Conservation (phyloP, 2,797 vertebrate genomes). For the Apodemus agrarius region DNA sequence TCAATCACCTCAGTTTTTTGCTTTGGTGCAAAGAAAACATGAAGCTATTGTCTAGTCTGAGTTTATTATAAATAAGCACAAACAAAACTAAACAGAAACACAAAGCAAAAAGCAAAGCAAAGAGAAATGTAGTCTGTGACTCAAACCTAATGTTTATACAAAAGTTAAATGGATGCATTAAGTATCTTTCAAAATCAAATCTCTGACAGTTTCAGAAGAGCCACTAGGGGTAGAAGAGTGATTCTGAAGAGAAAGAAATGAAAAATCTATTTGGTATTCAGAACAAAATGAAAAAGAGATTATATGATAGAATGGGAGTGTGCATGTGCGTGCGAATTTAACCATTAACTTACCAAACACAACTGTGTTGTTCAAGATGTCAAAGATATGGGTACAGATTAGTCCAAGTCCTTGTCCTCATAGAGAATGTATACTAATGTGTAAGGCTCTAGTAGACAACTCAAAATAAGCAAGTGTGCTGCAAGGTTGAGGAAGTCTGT, state of each 20-base stretch:
- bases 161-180: constrained; percentile 53
- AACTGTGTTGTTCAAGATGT: constrained; percentile 1
- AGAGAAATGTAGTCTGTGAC: constrained; percentile 35
- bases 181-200: constrained; percentile 64
- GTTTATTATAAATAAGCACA: constrained; percentile 66
- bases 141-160: constrained; percentile 54
- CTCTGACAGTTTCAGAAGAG: constrained; percentile 38
- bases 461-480: background rate
- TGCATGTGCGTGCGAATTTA: constrained; percentile 34
- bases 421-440: background rate
- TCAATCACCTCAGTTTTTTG: constrained; percentile 51
- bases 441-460: constrained; percentile 26
- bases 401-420: constrained; percentile 4
- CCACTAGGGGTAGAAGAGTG: constrained; percentile 24
- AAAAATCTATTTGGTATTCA: constrained; percentile 60
- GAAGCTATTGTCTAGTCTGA: constrained; percentile 33
- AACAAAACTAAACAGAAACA: constrained; percentile 39
- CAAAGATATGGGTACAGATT: background rate
- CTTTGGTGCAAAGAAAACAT: constrained; percentile 58
- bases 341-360: constrained; percentile 33
- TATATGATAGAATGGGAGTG: constrained; percentile 39
- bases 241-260: constrained; percentile 16
- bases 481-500: background rate
- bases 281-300: constrained; percentile 50
- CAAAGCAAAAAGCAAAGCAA: constrained; percentile 42